Base-by-base conservation (phyloP, 2,113 vertebrate species). In the Eretmodus cyanostictus region DNA sequence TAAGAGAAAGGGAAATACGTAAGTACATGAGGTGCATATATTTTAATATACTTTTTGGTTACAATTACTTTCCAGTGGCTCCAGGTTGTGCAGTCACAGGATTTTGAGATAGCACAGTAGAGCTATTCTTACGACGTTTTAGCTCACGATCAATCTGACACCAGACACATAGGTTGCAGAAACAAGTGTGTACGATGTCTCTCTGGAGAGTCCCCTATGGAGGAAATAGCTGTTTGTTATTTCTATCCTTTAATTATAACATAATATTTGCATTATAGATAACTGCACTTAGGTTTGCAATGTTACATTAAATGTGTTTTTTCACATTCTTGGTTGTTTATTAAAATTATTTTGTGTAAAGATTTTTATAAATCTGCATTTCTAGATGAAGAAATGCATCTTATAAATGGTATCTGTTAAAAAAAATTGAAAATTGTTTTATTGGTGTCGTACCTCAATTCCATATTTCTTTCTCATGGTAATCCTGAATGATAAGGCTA, bases 291-390 rank as follows among this genome's bases (percentile, higher is more conserved):
- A n/a, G 34, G 19, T 68, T 68, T 68, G 53, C 7, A 27, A 66
- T 0, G 1, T 68, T 0, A 22, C 19, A 68, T 38, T 1, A 10
- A 68, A n/a, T 0, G 10, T 40, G 1, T 40, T 5, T n/a, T 66
- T 68, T 13, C 3, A 13, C 1, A 38, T 68, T 40, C 6, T 68
- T n/a, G 9, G 1, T 63, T 36, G 9, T 29, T 19, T 68, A 22
- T 38, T 66, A 29, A 38, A n/a, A 38, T 0, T n/a, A 0, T 66
- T 36, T 38, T 66, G 19, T 38, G 34, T 66, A n/a, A 66, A 22
- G 34, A 38, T 22, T 22, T 36, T 11, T 8, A 19, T 1, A 13
- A 22, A 38, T 68, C 1, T 11, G 6, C 5, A 10, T 19, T 63
- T 34, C 29, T 63, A 36, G 9, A 66, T 36, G 9, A 63, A 36